Base-by-base conservation (phyloP, 2,888 invertebrate species). In the Epirrhoe tristata region DNA sequence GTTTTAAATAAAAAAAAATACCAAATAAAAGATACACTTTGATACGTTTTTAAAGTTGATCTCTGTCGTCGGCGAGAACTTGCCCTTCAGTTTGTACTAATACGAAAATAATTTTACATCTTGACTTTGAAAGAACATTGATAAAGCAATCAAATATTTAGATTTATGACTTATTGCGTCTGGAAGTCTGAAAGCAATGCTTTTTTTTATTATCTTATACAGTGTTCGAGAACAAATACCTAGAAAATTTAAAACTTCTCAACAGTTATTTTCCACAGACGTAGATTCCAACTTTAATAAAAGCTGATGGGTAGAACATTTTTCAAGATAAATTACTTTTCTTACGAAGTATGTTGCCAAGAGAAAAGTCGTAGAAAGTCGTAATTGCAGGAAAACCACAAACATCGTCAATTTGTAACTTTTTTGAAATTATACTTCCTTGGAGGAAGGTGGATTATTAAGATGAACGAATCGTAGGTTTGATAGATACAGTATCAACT, bases 291-390 rank as follows among this genome's bases (percentile, higher is more conserved):
- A 57, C 32, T 58, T 66, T 61, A 32, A 48, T 53, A 43, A 50
- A 51, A 43, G 24, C 5, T 50, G 52, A 60, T 51, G 36, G 24
- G 24, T 14, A 43, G 31, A 61, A 16, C 58, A 54, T 58, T 62
- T 57, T 43, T 24, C 16, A 52, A 62, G 14, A 58, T 58, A 63
- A 60, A 67, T 63, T 67, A 67, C 59, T 59, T 63, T 67, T 60
- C 58, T 63, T 58, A 66, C 32, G n/a, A 56, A 59, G 53, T 62
- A 31, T 17, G n/a, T 55, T 66, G 17, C 58, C 50, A 58, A 54
- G 54, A 58, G 34, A 43, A 67, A 67, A 58, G 50, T 62, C 51
- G 52, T 52, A 61, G 39, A 39, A 66, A 62, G 53, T 58, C 62
- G 46, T 52, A 51, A 36, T 66, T 54, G 36, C 51, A 60, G 16